phyloP scores from a whole-genome alignment of 2,888 invertebrate genomes.

The Acrobasis consociella region DNA sequence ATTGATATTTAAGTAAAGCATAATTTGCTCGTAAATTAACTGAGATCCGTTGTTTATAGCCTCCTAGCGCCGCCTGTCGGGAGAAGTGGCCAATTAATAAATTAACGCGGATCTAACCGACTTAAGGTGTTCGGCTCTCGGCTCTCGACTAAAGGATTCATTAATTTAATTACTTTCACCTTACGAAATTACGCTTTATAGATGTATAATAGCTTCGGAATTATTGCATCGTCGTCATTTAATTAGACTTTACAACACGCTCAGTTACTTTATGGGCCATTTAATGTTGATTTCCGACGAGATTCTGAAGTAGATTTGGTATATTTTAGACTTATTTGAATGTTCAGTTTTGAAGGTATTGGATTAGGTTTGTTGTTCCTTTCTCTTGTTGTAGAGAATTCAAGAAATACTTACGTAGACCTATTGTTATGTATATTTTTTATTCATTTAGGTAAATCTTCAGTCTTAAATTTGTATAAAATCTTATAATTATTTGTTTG shows the following conservation, averaged over 20 bases:
- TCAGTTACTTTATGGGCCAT: background rate
- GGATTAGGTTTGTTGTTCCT: too few relatives aligned
- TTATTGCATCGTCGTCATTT: conserved; percentile 10
- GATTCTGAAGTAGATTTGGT: too few relatives aligned
- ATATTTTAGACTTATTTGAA: too few relatives aligned
- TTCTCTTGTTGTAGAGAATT: too few relatives aligned
- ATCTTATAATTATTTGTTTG: too few relatives aligned
- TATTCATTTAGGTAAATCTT: too few relatives aligned
- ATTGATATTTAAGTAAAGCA: conserved; percentile 83
- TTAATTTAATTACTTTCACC: conserved; percentile 71
- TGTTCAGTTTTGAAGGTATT: too few relatives aligned
- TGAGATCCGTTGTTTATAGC: conserved; percentile 80
- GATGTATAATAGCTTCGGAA: conserved; percentile 18
- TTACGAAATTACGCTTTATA: conserved; percentile 36
- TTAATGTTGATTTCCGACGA: background rate
- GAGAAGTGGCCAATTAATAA: conserved; percentile 80
- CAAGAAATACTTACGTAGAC: too few relatives aligned
- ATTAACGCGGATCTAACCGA: conserved; percentile 73
- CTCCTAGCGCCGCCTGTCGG: conserved; percentile 46
- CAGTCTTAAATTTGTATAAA: too few relatives aligned
- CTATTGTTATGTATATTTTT: too few relatives aligned
- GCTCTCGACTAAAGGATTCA: conserved; percentile 67
- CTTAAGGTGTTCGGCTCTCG: conserved; percentile 70
- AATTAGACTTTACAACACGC: background rate
- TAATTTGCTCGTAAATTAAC: conserved; percentile 82